These are phyloP conservation scores for Bagarius yarrelli DNA, from an alignment of 2,113 vertebrate species.

Conservation along the genomic window DNA sequence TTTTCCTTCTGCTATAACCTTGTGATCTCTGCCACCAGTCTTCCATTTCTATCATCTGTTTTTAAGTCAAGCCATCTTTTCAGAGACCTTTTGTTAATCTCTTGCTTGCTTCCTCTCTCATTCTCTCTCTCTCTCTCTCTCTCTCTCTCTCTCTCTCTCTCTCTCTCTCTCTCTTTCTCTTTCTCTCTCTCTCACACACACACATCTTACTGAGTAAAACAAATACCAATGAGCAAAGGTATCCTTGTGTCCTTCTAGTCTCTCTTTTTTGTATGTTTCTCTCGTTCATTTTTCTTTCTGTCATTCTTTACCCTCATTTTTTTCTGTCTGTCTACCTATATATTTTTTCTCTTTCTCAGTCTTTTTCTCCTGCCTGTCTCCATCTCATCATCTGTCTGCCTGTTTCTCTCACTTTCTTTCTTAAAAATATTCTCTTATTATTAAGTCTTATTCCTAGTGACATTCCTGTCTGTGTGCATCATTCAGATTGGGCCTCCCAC, in stretches of 20 bases:
- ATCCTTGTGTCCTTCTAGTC: neutral
- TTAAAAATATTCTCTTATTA: neutral
- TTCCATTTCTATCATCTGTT: neutral
- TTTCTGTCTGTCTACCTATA: too few species aligned
- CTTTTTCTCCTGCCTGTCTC: neutral
- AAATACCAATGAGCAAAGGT: neutral
- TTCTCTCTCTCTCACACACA: too few species aligned
- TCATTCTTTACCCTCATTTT: too few species aligned
- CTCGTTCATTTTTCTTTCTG: too few species aligned
- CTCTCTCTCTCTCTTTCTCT: too few species aligned
- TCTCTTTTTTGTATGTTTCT: too few species aligned
- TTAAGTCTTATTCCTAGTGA: slow-evolving; percentile 18
- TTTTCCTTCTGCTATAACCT: neutral
- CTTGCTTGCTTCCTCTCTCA: too few species aligned
- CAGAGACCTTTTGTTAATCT: neutral
- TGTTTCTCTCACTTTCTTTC: neutral
- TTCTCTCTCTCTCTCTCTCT: too few species aligned
- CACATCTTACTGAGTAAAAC: neutral
- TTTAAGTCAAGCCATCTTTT: neutral
- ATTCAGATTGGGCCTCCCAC: neutral
- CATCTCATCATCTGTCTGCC: neutral
- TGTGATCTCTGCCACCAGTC: neutral
- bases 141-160: too few species aligned
- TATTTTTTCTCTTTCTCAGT: too few species aligned
- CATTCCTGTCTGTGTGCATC: slow-evolving; percentile 11